Evolutionary conservation across 2,888 invertebrate species (phyloP).

Genomic region (Drosophila algonquin): DNA sequence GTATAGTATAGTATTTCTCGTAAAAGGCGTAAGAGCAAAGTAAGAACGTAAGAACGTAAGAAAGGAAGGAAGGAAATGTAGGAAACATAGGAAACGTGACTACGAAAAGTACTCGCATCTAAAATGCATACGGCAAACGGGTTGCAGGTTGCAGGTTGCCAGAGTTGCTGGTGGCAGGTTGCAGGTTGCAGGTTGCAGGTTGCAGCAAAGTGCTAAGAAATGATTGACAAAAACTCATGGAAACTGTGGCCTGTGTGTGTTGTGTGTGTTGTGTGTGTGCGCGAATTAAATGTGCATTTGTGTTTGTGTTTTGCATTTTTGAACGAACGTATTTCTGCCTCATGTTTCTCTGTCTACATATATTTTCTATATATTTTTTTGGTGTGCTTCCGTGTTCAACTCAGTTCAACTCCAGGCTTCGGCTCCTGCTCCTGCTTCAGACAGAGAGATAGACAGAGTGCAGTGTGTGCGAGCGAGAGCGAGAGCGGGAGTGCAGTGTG

Average conservation of each 20-base stretch:
- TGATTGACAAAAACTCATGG: constrained; percentile 40
- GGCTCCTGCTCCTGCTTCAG: background rate
- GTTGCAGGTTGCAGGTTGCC: background rate
- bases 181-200: no score
- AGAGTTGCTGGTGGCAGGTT: no score
- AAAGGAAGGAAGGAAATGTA: constrained; percentile 32
- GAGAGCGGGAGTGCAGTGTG: constrained; percentile 36
- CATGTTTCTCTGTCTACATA: no score
- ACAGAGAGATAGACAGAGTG: constrained; percentile 20
- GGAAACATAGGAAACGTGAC: constrained; percentile 33
- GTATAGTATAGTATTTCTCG: no score
- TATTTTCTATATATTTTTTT: constrained; percentile 6
- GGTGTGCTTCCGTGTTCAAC: constrained; percentile 26
- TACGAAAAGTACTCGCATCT: constrained; percentile 30
- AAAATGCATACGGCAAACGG: constrained; percentile 4
- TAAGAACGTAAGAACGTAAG: constrained; percentile 6
- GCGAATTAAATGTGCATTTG: constrained; percentile 39
- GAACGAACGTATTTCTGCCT: constrained; percentile 23
- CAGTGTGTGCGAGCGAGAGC: constrained; percentile 14
- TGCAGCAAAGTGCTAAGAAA: constrained; percentile 24
- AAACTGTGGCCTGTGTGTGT: constrained; percentile 18
- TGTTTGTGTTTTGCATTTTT: constrained; percentile 51
- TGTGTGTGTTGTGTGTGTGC: constrained; percentile 6
- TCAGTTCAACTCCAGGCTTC: constrained; percentile 30
- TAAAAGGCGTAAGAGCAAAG: constrained; percentile 13